A percentile compares a stretch with the other conserved stretches of the same genome.
phyloP scores from a whole-genome alignment of 1,140 invertebrate species.

The Telenomus remus region DNA sequence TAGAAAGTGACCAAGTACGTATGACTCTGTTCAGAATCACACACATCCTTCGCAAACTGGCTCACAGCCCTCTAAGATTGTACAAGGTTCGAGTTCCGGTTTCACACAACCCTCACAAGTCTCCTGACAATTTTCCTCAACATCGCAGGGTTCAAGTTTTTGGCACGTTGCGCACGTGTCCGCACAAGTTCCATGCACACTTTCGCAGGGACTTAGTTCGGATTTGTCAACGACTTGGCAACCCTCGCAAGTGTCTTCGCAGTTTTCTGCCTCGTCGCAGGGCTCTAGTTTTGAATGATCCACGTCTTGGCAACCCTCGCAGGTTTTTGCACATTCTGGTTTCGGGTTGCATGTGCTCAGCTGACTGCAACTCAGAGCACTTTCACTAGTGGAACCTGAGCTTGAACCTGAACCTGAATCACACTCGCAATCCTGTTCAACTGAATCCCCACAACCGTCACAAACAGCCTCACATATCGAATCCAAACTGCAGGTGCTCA shows the following conservation, averaged over 20 bases:
- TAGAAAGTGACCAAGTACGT: slow-evolving; percentile 65
- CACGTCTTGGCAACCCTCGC: slow-evolving; percentile 24
- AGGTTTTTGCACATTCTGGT: slow-evolving; percentile 5
- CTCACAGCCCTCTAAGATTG: slow-evolving; percentile 3
- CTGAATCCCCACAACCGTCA: slow-evolving; percentile 4
- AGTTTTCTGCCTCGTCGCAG: slow-evolving; percentile 17
- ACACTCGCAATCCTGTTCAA: slow-evolving; percentile 23
- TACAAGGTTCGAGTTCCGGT: slow-evolving; percentile 1
- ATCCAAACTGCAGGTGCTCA: slow-evolving; percentile 2
- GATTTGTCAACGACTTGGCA: slow-evolving; percentile 27
- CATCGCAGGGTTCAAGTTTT: slow-evolving; percentile 9
- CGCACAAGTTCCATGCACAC: slow-evolving; percentile 4
- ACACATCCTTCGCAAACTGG: slow-evolving; percentile 17
- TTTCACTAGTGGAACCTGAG: neutral
- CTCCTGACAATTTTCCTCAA: slow-evolving; percentile 4
- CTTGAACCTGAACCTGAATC: neutral
- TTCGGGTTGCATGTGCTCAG: slow-evolving; percentile 12
- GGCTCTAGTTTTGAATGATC: slow-evolving; percentile 10
- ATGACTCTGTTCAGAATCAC: slow-evolving; percentile 7
- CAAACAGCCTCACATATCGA: slow-evolving; percentile 1
- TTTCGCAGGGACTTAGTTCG: slow-evolving; percentile 16
- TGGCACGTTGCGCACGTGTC: slow-evolving; percentile 9
- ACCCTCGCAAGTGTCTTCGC: slow-evolving; percentile 23
- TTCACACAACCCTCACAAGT: slow-evolving; percentile 26
- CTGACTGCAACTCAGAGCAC: slow-evolving; percentile 13